Conservation (phyloP, 2,113 vertebrate genomes). For the Campylomormyrus tamandua region DNA sequence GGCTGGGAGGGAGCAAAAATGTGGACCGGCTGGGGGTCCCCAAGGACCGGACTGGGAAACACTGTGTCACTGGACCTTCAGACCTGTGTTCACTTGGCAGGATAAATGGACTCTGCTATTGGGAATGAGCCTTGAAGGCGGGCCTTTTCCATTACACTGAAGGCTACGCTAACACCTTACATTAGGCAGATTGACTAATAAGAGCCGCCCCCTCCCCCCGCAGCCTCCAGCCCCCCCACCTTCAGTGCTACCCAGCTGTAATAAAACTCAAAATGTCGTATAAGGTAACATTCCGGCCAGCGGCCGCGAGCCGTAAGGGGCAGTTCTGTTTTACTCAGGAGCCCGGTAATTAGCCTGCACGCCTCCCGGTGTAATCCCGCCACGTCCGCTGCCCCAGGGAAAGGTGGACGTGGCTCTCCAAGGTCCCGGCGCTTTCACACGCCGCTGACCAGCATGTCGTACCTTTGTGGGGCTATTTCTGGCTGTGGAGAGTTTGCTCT, state of each 20-base stretch:
- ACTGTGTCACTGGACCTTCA: not conserved
- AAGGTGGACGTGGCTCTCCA: not conserved
- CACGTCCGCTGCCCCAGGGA: not conserved
- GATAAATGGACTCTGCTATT: not conserved
- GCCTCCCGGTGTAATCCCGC: not conserved
- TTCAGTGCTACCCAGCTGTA: not conserved
- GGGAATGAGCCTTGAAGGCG: not conserved
- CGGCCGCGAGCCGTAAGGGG: not conserved
- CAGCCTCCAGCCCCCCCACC: not conserved
- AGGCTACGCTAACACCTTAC: not conserved
- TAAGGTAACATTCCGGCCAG: not conserved
- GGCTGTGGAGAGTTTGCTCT: not conserved
- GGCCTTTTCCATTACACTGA: slow-evolving; percentile 2
- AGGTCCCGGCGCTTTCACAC: not conserved
- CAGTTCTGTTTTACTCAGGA: slow-evolving; percentile 3
- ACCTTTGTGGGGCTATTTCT: not conserved
- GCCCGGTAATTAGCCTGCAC: not conserved
- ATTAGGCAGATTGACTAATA: slow-evolving; percentile 10
- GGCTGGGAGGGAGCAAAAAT: not conserved
- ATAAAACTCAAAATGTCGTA: not conserved
- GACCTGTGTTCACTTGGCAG: not conserved
- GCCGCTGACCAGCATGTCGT: not conserved
- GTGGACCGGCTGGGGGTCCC: not conserved
- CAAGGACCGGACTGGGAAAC: not conserved
- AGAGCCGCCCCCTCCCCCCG: not conserved